A percentile compares a stretch with the other conserved stretches of the same genome.
These are phyloP conservation scores for Murina feae DNA, from an alignment of 2,113 vertebrate species.

Conservation along the genomic window DNA sequence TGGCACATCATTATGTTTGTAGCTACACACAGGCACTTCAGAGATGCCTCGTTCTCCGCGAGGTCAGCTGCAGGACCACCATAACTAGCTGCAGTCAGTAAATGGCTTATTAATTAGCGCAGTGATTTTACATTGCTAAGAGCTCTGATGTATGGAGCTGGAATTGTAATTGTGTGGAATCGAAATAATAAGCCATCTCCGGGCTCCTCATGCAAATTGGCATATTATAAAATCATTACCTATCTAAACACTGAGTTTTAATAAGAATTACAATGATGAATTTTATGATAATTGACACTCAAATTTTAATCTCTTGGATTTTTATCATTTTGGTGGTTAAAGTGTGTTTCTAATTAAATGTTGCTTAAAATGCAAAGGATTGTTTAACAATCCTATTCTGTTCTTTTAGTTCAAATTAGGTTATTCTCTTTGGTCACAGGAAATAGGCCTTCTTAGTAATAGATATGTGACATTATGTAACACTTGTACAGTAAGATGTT, in stretches of 20 bases:
- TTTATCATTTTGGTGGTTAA: slow-evolving; percentile 93
- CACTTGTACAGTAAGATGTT: slow-evolving; percentile 77
- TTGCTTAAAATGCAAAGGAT: slow-evolving; percentile 93
- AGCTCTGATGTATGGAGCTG: slow-evolving; percentile 98
- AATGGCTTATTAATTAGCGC: slow-evolving; percentile 99
- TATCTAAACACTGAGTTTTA: slow-evolving; percentile 99
- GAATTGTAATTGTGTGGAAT: slow-evolving; percentile 98
- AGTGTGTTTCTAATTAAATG: slow-evolving; percentile 96
- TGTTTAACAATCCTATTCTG: slow-evolving; percentile 82
- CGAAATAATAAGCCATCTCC: slow-evolving; percentile 98
- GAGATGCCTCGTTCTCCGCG: slow-evolving; percentile 93
- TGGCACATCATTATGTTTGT: slow-evolving; percentile 99
- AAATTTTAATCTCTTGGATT: slow-evolving; percentile 94
- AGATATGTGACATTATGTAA: slow-evolving; percentile 77
- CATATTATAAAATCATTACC: slow-evolving; percentile 99
- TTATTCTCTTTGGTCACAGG: slow-evolving; percentile 82
- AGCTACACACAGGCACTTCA: slow-evolving; percentile 99
- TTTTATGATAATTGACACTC: slow-evolving; percentile 99
- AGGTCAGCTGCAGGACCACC: slow-evolving; percentile 97
- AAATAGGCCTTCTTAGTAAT: slow-evolving; percentile 73
- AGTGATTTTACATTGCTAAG: slow-evolving; percentile 98
- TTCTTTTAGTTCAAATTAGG: slow-evolving; percentile 79
- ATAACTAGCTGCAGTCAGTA: slow-evolving; percentile 97
- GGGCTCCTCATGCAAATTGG: slow-evolving; percentile 99
- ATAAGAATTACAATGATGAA: slow-evolving; percentile 99